Percentiles rank a stretch among this genome's conserved stretches.
phyloP scores from a whole-genome alignment of 2,113 vertebrate genomes.

The Myotis davidii region DNA sequence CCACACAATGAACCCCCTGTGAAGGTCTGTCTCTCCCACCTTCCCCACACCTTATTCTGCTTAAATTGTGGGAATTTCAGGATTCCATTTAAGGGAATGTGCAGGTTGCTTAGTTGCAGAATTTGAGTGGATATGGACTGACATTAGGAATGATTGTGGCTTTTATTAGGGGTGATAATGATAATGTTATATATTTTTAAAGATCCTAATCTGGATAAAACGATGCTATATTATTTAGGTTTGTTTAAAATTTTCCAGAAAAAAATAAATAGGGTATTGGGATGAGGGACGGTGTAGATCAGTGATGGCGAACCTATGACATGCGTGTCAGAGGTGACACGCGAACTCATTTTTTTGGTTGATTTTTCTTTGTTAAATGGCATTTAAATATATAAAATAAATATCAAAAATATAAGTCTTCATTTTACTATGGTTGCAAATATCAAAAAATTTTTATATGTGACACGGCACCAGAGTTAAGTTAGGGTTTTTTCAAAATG shows the following conservation, averaged over 20 bases:
- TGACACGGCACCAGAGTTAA: no score
- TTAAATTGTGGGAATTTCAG: neutral
- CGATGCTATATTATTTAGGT: neutral
- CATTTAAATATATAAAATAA: no score
- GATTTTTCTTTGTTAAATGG: no score
- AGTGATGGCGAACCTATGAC: no score
- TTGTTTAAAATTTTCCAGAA: slow-evolving; percentile 16
- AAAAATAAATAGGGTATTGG: neutral
- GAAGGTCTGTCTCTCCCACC: neutral
- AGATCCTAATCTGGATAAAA: neutral
- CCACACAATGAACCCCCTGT: neutral
- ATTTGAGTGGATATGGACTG: neutral
- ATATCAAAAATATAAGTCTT: no score
- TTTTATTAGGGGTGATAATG: neutral
- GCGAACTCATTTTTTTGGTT: no score
- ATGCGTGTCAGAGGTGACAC: no score
- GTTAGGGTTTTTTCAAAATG: no score
- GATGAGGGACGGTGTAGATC: neutral
- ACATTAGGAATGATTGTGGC: neutral
- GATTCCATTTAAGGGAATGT: neutral
- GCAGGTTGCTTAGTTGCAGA: neutral
- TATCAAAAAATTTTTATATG: no score
- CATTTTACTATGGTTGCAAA: no score
- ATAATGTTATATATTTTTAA: neutral
- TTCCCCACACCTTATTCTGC: neutral